Conservation (phyloP, 2,888 invertebrate species). For the Silvanus unidentatus region DNA sequence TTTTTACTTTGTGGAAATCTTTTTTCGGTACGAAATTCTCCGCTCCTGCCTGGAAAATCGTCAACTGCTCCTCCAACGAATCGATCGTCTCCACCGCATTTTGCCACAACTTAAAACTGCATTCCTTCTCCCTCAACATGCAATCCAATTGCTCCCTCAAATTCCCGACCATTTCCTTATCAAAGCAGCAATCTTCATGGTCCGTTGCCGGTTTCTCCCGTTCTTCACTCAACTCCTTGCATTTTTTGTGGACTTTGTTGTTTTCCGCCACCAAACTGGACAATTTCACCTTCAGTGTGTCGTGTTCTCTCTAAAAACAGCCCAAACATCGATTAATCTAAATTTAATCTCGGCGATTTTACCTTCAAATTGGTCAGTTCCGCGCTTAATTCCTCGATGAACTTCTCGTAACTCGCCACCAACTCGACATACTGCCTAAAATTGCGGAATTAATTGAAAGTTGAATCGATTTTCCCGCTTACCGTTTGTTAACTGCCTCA, state of each 20-base stretch:
- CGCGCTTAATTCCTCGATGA: conserved; percentile 26
- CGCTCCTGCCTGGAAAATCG: conserved; percentile 45
- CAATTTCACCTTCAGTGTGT: conserved; percentile 22
- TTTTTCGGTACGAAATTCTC: conserved; percentile 35
- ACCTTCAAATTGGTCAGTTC: conserved; percentile 28
- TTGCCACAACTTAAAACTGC: conserved; percentile 60
- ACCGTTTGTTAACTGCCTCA: conserved; percentile 8
- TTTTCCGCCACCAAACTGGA: conserved; percentile 26
- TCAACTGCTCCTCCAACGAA: conserved; percentile 61
- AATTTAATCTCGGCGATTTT: background rate
- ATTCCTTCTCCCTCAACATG: conserved; percentile 56
- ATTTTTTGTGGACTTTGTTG: conserved; percentile 19
- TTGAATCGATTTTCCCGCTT: background rate
- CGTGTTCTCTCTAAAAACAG: conserved; percentile 27
- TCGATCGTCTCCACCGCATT: conserved; percentile 61
- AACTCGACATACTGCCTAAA: conserved; percentile 24
- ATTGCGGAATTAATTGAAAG: conserved; percentile 2
- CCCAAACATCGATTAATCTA: background rate
- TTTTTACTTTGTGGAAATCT: background rate
- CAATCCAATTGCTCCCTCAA: conserved; percentile 28
- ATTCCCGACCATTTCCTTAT: conserved; percentile 8
- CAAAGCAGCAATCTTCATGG: background rate
- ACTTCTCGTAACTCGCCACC: conserved; percentile 25
- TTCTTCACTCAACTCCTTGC: conserved; percentile 11
- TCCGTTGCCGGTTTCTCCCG: background rate